Evolutionary conservation across 2,113 vertebrate species (phyloP).

Genomic region (Hydropotes inermis): DNA sequence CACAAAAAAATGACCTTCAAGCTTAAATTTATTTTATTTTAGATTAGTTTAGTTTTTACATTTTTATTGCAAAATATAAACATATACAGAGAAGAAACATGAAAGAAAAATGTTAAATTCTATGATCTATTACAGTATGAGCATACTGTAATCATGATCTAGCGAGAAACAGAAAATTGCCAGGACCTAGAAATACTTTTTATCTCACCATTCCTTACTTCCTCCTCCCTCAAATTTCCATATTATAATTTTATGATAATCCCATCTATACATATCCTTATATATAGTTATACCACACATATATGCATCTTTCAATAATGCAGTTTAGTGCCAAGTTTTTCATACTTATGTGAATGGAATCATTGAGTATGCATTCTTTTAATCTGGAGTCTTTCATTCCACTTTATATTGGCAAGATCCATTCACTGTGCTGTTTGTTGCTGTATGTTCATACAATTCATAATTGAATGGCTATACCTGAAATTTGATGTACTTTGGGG

Average conservation of each 20-base stretch:
- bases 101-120: neutral
- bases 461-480: neutral
- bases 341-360: neutral
- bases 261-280: neutral
- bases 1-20: neutral
- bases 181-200: neutral
- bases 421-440: neutral
- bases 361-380: neutral
- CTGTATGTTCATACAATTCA: neutral
- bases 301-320: neutral
- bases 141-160: neutral
- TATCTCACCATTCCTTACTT: neutral
- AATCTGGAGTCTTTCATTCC: neutral
- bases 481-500: neutral
- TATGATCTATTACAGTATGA: neutral
- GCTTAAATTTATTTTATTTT: neutral
- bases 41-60: neutral
- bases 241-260: neutral
- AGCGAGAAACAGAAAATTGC: neutral
- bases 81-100: neutral
- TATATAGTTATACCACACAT: neutral
- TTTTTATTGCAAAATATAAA: slow-evolving; percentile 6
- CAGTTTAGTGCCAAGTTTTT: neutral
- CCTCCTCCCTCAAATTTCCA: neutral
- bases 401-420: neutral